phyloP scores from a whole-genome alignment of 1,140 invertebrate genomes.

The Drosophila quadrilineata region DNA sequence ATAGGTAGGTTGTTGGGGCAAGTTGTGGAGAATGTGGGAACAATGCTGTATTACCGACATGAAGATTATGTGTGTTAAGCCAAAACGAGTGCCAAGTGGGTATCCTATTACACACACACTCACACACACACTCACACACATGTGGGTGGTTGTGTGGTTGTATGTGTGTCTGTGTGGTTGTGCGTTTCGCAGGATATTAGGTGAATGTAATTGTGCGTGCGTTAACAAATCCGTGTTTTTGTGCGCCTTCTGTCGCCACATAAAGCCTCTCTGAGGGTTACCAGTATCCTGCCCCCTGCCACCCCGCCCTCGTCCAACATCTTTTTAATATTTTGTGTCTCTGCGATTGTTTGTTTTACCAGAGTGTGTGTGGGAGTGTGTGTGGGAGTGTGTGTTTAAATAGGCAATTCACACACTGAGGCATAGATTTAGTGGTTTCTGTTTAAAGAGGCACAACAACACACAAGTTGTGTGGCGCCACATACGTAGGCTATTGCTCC shows the following conservation, averaged over 20 bases:
- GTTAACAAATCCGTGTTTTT: constrained; percentile 71
- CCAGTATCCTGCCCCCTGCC: too few relatives aligned
- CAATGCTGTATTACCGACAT: constrained; percentile 68
- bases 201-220: constrained; percentile 75
- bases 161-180: constrained; percentile 3
- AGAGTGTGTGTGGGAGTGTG: background rate
- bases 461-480: background rate
- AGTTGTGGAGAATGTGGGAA: constrained; percentile 17
- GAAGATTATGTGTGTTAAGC: constrained; percentile 64
- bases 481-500: too few relatives aligned
- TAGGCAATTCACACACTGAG: constrained; percentile 43
- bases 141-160: background rate
- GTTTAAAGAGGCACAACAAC: constrained; percentile 25
- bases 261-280: constrained; percentile 45
- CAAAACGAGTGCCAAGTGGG: constrained; percentile 23
- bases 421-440: constrained; percentile 34
- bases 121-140: too few relatives aligned
- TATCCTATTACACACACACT: background rate
- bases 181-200: constrained; percentile 55
- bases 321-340: constrained; percentile 69
- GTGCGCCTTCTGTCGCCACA: constrained; percentile 54
- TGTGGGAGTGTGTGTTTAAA: constrained; percentile 54
- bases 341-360: constrained; percentile 65
- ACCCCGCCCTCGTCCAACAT: too few relatives aligned
- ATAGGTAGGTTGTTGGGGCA: constrained; percentile 5